A percentile compares a stretch with the other conserved stretches of the same genome.
Evolutionary conservation across 2,113 vertebrate species (phyloP).

Genomic region (Megaptera novaeangliae): DNA sequence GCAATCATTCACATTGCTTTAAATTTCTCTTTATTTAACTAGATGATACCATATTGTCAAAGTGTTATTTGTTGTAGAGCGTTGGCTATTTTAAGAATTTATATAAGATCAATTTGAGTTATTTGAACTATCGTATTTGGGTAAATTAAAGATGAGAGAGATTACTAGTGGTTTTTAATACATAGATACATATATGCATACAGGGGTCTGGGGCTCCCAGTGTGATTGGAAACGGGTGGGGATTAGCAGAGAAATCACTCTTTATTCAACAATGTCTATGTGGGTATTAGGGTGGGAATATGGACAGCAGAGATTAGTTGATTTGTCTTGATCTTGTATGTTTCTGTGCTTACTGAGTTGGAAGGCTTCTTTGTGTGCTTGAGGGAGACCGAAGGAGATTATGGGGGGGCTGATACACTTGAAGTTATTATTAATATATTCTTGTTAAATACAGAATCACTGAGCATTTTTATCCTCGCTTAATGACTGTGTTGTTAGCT

Average conservation of each 20-base stretch:
- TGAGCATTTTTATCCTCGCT: not conserved
- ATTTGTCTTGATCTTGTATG: not conserved
- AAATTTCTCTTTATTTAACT: not conserved
- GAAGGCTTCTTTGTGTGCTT: not conserved
- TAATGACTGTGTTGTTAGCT: constrained; percentile 19
- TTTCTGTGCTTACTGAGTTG: not conserved
- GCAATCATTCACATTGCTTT: not conserved
- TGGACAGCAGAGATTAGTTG: not conserved
- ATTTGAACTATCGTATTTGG: not conserved
- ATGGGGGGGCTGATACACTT: not conserved
- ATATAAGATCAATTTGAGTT: not conserved
- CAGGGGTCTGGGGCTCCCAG: not conserved
- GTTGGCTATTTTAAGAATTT: not conserved
- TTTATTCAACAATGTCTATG: not conserved
- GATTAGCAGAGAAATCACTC: not conserved
- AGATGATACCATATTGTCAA: not conserved
- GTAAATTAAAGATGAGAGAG: not conserved
- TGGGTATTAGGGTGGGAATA: not conserved
- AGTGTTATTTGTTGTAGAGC: not conserved
- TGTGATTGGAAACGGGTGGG: not conserved
- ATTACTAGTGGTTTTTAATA: not conserved
- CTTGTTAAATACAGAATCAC: not conserved
- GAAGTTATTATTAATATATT: not conserved
- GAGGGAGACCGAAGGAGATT: not conserved
- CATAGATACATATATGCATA: not conserved